Evolutionary conservation across 1,140 invertebrate genomes (phyloP).

Genomic region (Meteorus sp.): DNA sequence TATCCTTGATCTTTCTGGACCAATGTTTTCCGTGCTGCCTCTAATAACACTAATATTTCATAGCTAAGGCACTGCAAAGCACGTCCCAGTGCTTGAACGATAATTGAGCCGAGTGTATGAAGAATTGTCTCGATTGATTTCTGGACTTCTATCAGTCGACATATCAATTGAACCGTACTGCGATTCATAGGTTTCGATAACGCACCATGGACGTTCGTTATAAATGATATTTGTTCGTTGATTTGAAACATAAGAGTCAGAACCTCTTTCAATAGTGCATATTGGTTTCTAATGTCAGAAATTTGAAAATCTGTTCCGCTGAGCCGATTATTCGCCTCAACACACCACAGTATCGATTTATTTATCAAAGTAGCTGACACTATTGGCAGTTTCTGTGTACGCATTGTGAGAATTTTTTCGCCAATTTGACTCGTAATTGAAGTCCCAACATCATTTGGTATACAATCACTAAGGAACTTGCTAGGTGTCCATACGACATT

Average conservation of each 20-base stretch:
- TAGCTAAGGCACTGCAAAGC: constrained; percentile 65
- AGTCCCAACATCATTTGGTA: constrained; percentile 42
- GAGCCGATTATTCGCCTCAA: constrained; percentile 42
- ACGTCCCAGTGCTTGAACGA: constrained; percentile 57
- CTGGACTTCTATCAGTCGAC: constrained; percentile 79
- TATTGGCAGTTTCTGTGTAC: constrained; percentile 40
- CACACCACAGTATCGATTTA: constrained; percentile 44
- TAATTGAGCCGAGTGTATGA: constrained; percentile 45
- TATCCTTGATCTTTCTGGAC: constrained; percentile 63
- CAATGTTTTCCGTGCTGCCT: constrained; percentile 60
- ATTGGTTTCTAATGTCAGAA: constrained; percentile 67
- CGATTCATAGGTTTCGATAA: constrained; percentile 79
- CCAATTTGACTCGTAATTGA: constrained; percentile 34
- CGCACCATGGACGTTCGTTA: constrained; percentile 82
- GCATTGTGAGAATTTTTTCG: constrained; percentile 41
- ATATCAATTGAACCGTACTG: constrained; percentile 73
- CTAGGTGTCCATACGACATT: constrained; percentile 81
- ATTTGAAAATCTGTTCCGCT: constrained; percentile 53
- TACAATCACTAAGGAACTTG: constrained; percentile 64
- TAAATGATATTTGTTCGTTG: constrained; percentile 64
- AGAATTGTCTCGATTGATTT: constrained; percentile 74
- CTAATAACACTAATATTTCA: constrained; percentile 60
- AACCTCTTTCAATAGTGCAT: constrained; percentile 67
- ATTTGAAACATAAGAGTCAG: constrained; percentile 66
- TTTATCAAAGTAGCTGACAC: constrained; percentile 38